Conservation (phyloP, 2,797 vertebrate species). For the Centroberyx gerrardi region DNA sequence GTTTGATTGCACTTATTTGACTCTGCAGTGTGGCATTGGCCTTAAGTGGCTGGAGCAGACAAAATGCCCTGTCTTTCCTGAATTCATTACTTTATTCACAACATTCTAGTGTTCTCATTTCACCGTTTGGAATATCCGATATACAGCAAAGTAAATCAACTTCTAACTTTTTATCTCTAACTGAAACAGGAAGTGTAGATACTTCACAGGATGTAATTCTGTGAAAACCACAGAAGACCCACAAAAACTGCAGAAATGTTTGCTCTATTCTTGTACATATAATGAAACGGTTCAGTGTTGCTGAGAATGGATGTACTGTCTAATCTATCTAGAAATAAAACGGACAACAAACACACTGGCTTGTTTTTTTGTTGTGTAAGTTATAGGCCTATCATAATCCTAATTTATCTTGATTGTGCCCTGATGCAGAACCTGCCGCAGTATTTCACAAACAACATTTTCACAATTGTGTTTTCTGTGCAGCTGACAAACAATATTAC, state of each 20-base stretch:
- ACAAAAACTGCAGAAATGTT: slow-evolving; percentile 9
- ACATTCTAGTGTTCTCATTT: slow-evolving; percentile 1
- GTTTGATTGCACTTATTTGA: slow-evolving; percentile 43
- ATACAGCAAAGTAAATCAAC: background rate
- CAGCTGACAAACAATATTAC: background rate
- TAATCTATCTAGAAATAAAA: slow-evolving; percentile 71
- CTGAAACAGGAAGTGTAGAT: background rate
- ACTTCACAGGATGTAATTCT: background rate
- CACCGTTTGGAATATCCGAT: background rate
- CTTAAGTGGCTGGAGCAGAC: background rate
- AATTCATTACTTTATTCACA: slow-evolving; percentile 1
- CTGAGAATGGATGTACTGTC: slow-evolving; percentile 55
- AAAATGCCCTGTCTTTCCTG: slow-evolving; percentile 9
- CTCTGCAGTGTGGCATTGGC: slow-evolving; percentile 15
- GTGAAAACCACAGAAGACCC: slow-evolving; percentile 17
- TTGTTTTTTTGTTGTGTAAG: slow-evolving; percentile 5
- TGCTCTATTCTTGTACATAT: slow-evolving; percentile 14
- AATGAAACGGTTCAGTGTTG: slow-evolving; percentile 36
- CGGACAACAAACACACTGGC: slow-evolving; percentile 27
- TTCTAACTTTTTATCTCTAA: background rate
- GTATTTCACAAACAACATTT: slow-evolving; percentile 7
- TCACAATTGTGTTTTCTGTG: too few relatives aligned
- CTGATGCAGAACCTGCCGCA: background rate
- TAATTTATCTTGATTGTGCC: background rate
- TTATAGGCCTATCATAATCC: background rate